These are phyloP conservation scores for Oxytorus armatus DNA, from an alignment of 2,888 invertebrate species.

Conservation along the genomic window DNA sequence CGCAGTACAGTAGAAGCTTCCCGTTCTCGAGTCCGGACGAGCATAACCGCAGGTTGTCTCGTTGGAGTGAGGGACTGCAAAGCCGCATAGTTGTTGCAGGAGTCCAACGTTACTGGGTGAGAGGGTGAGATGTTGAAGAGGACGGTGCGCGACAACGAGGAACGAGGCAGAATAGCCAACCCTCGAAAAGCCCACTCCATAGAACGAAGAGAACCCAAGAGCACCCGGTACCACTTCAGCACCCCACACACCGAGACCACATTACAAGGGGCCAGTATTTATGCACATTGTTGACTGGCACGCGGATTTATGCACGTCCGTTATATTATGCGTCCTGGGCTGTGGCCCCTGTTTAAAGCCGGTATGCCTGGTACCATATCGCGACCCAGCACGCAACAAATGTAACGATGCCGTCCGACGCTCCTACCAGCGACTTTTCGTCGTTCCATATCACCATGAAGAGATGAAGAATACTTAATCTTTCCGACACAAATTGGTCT, in stretches of 20 bases:
- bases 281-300: slow-evolving; percentile 85
- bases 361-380: slow-evolving; percentile 82
- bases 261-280: slow-evolving; percentile 83
- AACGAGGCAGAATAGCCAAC: slow-evolving; percentile 64
- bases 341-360: slow-evolving; percentile 81
- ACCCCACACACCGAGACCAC: slow-evolving; percentile 72
- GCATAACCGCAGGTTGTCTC: slow-evolving; percentile 80
- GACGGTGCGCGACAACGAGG: slow-evolving; percentile 47
- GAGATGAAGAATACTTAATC: slow-evolving; percentile 32
- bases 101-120: slow-evolving; percentile 67
- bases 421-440: slow-evolving; percentile 45
- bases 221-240: slow-evolving; percentile 65
- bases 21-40: slow-evolving; percentile 74
- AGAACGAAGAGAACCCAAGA: slow-evolving; percentile 58
- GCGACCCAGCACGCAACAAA: slow-evolving; percentile 79
- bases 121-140: slow-evolving; percentile 61
- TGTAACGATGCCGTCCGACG: slow-evolving; percentile 48
- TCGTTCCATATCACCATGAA: slow-evolving; percentile 21
- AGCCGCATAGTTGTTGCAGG: slow-evolving; percentile 78
- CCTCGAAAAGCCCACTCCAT: slow-evolving; percentile 70
- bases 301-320: slow-evolving; percentile 84
- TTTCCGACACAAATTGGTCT: background rate
- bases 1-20: slow-evolving; percentile 47
- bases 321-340: slow-evolving; percentile 84
- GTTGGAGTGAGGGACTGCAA: slow-evolving; percentile 79